phyloP scores from a whole-genome alignment of 2,888 invertebrate species.

The Fragum fragum region DNA sequence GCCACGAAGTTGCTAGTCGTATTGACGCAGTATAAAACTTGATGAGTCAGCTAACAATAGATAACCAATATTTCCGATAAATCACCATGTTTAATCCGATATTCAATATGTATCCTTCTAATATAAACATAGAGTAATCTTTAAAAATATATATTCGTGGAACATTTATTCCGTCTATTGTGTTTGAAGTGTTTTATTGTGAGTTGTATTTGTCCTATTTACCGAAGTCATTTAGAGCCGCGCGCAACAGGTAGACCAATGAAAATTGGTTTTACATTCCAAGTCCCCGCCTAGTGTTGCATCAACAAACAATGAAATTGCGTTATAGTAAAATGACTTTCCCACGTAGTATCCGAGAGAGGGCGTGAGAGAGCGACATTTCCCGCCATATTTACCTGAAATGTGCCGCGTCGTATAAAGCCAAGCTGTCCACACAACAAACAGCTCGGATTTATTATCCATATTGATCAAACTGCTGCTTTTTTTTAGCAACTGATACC shows the following conservation, averaged over 20 bases:
- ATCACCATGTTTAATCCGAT: slow-evolving; percentile 12
- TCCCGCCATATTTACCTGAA: slow-evolving; percentile 46
- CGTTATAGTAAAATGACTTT: slow-evolving; percentile 67
- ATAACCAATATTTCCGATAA: slow-evolving; percentile 31
- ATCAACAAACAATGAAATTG: slow-evolving; percentile 69
- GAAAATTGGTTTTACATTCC: slow-evolving; percentile 52
- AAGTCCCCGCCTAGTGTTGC: slow-evolving; percentile 64
- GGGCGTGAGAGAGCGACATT: slow-evolving; percentile 58
- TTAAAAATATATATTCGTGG: background rate
- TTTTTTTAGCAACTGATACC: too few relatives aligned
- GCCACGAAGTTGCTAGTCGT: slow-evolving; percentile 70
- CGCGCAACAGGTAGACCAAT: slow-evolving; percentile 53
- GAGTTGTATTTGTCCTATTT: slow-evolving; percentile 22
- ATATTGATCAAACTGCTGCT: too few relatives aligned
- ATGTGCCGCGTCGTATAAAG: background rate
- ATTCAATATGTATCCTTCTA: background rate
- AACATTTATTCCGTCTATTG: background rate
- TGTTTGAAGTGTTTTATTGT: slow-evolving; percentile 9
- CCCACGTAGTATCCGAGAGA: slow-evolving; percentile 68
- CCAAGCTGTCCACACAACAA: background rate
- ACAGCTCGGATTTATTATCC: too few relatives aligned
- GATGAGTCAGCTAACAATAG: slow-evolving; percentile 71
- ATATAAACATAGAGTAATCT: background rate
- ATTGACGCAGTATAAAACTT: slow-evolving; percentile 71
- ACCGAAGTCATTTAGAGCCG: slow-evolving; percentile 10